These are phyloP conservation scores for Lapara coniferarum DNA, from an alignment of 2,888 invertebrate species.

Conservation along the genomic window DNA sequence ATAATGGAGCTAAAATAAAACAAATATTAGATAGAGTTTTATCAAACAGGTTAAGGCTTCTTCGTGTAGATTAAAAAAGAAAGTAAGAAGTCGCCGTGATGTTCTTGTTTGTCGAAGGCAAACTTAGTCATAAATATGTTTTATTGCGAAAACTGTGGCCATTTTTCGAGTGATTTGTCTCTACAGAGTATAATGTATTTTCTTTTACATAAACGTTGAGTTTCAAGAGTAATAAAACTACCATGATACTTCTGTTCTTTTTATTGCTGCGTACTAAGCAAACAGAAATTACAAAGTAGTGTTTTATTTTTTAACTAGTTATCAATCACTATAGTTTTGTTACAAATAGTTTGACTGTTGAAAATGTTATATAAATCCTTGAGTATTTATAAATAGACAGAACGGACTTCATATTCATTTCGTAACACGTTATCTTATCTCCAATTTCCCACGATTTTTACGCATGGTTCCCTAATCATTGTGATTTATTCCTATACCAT, in stretches of 20 bases:
- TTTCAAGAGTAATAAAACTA: neutral
- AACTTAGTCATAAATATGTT: neutral
- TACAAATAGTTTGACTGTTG: no score
- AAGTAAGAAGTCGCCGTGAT: neutral
- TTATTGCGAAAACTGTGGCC: neutral
- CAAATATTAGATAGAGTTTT: slow-evolving; percentile 26
- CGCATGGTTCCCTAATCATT: no score
- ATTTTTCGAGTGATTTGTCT: neutral
- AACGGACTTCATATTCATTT: no score
- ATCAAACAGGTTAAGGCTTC: slow-evolving; percentile 29
- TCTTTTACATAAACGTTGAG: neutral
- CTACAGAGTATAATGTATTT: neutral
- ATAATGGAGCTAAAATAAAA: neutral
- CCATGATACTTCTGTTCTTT: neutral
- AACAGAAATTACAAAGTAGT: neutral
- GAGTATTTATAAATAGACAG: no score
- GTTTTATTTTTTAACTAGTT: neutral
- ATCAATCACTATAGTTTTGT: no score
- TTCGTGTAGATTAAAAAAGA: neutral
- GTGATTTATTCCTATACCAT: no score
- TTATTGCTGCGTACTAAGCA: neutral
- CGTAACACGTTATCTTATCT: no score
- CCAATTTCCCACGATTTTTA: no score
- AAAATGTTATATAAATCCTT: no score
- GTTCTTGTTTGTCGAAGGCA: neutral